Evolutionary conservation across 2,113 vertebrate genomes (phyloP), one percentile per base, ranked within the genome.

Genomic region (Gopherus evgoodei): DNA sequence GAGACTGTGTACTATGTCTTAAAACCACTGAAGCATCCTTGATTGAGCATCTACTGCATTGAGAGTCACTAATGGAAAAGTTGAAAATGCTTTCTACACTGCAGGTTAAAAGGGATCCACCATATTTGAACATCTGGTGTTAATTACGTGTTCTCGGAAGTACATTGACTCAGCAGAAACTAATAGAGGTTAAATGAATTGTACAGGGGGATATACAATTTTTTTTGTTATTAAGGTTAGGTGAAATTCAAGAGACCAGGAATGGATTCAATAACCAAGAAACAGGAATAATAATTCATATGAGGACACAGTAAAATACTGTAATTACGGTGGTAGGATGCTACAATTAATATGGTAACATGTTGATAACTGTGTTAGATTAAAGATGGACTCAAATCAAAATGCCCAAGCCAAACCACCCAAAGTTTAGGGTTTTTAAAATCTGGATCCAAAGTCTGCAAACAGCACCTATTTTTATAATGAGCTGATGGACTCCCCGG

Each of bases 1-100:
- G 4, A 12, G 50, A 13, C 50, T 35, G 35, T 17, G 54, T 9
- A 19, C 90, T 38, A 50, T n/a, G 53, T 65, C 10, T 65, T 86
- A 93, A 93, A 90, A 56, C 9, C 54, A 72, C 9, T 29, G 53
- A 44, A 44, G 25, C 81, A 82, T 38, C 80, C 12, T 85, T 89
- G n/a, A 35, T 38, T 38, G 38, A 38, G 38, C 38, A 38, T 35
- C 38, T 7, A 47, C 5, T 13, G 31, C 11, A 59, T 1, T 81
- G 14, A 27, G 78, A 31, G 2, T 17, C 53, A n/a, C 8, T 85
- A 52, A 76, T 14, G 81, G 69, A 11, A n/a, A 56, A 3, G 4
- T 65, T 83, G 56, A 69, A 83, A 42, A 22, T 56, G 47, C 88
- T 85, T 35, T 42, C 22, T n/a, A 69, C n/a, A 22, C n/a, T 72